Conservation (phyloP, 2,888 invertebrate species). For the Sarcophaga carnaria region DNA sequence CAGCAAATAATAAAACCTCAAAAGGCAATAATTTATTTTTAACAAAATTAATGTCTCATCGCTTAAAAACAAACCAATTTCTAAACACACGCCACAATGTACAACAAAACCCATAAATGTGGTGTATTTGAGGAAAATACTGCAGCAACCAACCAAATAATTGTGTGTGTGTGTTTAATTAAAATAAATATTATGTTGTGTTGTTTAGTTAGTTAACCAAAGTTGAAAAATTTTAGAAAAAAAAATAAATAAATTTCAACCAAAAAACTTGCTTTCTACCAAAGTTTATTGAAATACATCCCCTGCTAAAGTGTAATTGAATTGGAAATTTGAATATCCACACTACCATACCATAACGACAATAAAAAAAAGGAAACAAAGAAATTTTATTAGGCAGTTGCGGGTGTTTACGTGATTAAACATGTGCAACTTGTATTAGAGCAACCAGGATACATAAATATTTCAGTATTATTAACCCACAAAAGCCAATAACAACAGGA, state of each 20-base stretch:
- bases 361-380: no score
- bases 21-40: conserved; percentile 21
- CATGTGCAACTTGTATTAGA: conserved; percentile 30
- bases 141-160: conserved; percentile 11
- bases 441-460: conserved; percentile 56
- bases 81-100: conserved; percentile 2
- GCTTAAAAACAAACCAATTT: conserved; percentile 29
- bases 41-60: conserved; percentile 13
- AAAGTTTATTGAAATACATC: no score
- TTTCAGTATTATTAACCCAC: conserved; percentile 62
- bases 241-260: no score
- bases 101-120: conserved; percentile 30
- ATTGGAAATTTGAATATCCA: no score
- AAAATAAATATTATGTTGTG: conserved; percentile 63
- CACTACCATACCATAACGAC: no score
- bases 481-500: conserved; percentile 46
- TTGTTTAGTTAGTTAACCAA: conserved; percentile 48
- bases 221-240: not conserved
- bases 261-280: no score
- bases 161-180: conserved; percentile 57
- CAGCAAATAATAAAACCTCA: not conserved
- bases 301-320: no score
- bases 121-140: not conserved
- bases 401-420: not conserved
- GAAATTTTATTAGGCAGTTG: not conserved